Conservation (phyloP, 2,113 vertebrate species). For the Atrichornis clamosus region DNA sequence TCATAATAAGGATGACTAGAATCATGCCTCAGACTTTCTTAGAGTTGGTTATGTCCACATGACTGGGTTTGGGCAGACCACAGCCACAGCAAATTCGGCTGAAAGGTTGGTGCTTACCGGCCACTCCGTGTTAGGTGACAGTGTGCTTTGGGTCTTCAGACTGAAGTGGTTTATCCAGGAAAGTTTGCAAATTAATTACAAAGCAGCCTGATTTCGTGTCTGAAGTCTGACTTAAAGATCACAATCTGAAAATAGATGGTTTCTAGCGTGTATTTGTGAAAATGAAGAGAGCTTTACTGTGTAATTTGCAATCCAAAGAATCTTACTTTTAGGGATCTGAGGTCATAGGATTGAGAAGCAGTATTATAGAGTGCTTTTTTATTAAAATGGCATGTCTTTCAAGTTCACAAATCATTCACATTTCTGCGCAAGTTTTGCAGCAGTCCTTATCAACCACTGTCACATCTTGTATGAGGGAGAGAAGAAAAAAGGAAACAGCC, state of each 20-base stretch:
- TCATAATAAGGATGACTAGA: background rate
- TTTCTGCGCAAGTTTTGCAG: constrained; percentile 33
- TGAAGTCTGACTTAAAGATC: background rate
- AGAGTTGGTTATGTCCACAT: background rate
- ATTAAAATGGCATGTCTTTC: background rate
- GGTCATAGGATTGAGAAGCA: background rate
- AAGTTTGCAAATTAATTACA: background rate
- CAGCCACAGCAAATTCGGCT: background rate
- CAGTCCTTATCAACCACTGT: background rate
- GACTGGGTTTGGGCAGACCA: background rate
- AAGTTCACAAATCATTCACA: background rate
- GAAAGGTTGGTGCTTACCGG: background rate
- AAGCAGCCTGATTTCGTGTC: background rate
- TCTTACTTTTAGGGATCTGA: background rate
- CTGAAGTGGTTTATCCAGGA: background rate
- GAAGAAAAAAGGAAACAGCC: background rate
- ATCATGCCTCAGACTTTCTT: background rate
- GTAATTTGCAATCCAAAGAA: background rate
- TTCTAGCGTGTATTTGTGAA: background rate
- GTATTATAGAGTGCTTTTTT: background rate
- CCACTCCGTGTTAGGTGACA: background rate
- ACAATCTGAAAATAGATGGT: background rate
- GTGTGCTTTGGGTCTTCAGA: background rate
- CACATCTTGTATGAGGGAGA: background rate
- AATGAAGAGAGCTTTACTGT: background rate